Conservation (phyloP, 2,113 vertebrate genomes). For the Strix aluco region DNA sequence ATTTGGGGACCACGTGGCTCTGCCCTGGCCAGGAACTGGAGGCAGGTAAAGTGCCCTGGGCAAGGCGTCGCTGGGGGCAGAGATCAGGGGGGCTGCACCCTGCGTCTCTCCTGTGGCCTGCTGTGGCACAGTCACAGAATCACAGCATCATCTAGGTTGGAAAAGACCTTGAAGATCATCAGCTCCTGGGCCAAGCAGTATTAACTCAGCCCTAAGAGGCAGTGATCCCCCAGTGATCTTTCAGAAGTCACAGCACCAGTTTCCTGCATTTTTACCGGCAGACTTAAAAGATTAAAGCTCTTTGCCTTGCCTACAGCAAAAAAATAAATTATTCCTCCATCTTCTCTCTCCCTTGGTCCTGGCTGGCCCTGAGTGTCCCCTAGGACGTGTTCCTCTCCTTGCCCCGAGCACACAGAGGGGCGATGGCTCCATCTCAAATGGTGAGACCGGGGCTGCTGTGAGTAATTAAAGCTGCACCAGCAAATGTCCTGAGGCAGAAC, state of each 20-base stretch:
- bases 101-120: neutral
- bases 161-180: too few species aligned
- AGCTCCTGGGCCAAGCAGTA: neutral
- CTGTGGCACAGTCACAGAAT: neutral
- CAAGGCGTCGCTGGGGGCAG: too few species aligned
- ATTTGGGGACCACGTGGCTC: rapidly evolving
- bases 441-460: rapidly evolving
- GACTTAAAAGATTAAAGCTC: neutral
- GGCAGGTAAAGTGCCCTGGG: neutral
- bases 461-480: neutral
- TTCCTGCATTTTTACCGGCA: too few species aligned
- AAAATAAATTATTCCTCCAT: neutral
- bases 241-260: neutral
- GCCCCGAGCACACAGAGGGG: neutral
- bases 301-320: neutral
- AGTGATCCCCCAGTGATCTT: too few species aligned
- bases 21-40: neutral
- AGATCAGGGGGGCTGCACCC: neutral
- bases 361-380: neutral
- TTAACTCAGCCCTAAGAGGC: too few species aligned
- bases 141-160: too few species aligned
- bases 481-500: neutral
- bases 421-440: neutral
- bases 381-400: neutral
- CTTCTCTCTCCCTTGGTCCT: neutral